Evolutionary conservation across 2,888 invertebrate species (phyloP).

Genomic region (Serripes groenlandicus): DNA sequence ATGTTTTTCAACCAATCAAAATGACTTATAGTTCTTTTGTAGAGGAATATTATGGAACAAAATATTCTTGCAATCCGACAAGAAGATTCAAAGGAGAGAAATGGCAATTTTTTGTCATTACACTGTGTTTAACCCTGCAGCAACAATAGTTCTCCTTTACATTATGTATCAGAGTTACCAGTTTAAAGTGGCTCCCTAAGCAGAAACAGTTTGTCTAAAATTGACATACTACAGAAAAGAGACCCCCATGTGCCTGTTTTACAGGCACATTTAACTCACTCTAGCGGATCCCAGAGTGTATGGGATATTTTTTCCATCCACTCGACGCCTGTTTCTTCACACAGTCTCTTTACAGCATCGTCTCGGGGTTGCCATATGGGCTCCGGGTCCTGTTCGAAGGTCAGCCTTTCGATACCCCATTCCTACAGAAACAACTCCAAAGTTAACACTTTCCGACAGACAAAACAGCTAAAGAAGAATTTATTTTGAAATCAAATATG

Average conservation of each 20-base stretch:
- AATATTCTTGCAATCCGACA: too few species aligned
- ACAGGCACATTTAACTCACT: slow-evolving; percentile 76
- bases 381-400: slow-evolving; percentile 90
- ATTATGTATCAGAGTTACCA: too few species aligned
- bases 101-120: too few species aligned
- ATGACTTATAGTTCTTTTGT: too few species aligned
- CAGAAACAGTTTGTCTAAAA: too few species aligned
- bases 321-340: slow-evolving; percentile 88
- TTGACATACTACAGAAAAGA: too few species aligned
- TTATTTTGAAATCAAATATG: neutral
- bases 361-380: slow-evolving; percentile 91
- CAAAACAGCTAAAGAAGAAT: neutral
- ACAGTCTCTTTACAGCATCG: slow-evolving; percentile 88
- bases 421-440: slow-evolving; percentile 81
- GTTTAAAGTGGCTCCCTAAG: too few species aligned
- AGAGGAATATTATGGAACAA: too few species aligned
- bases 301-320: slow-evolving; percentile 90
- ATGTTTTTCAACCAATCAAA: neutral
- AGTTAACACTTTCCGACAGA: neutral
- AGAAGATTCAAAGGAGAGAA: too few species aligned
- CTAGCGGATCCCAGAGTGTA: slow-evolving; percentile 91
- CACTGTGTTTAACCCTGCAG: too few species aligned
- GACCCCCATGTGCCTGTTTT: too few species aligned
- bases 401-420: slow-evolving; percentile 87
- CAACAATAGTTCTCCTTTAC: too few species aligned